Evolutionary conservation across 2,113 vertebrate genomes (phyloP).

Genomic region (Cyanistes caeruleus): DNA sequence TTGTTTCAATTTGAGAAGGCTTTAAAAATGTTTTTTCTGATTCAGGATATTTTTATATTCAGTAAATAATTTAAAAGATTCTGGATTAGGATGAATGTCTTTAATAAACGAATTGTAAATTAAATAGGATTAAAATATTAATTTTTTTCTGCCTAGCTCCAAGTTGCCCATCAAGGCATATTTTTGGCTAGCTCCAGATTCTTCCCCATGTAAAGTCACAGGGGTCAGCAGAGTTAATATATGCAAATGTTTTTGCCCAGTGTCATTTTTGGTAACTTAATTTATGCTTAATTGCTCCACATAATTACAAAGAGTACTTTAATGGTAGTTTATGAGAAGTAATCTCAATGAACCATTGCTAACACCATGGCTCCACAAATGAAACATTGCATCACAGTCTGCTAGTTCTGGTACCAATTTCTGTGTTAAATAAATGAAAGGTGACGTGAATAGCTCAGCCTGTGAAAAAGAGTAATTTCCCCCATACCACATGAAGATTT

Average conservation of each 20-base stretch:
- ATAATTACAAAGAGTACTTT: neutral
- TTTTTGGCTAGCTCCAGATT: neutral
- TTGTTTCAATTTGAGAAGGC: neutral
- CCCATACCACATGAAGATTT: neutral
- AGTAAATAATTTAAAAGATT: neutral
- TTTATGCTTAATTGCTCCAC: constrained; percentile 3
- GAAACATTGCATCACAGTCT: neutral
- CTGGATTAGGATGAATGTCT: neutral
- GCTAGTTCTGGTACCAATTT: neutral
- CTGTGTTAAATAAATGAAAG: neutral
- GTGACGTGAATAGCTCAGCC: neutral
- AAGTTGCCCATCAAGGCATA: neutral
- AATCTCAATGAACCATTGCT: neutral
- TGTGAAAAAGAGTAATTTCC: neutral
- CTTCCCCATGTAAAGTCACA: neutral
- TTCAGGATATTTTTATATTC: neutral
- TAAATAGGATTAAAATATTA: neutral
- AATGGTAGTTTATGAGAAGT: neutral
- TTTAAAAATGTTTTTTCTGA: neutral
- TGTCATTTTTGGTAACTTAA: constrained; percentile 23
- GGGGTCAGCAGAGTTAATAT: neutral
- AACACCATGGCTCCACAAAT: neutral
- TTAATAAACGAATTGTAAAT: neutral
- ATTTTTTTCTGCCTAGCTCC: neutral
- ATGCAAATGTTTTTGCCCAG: neutral